A percentile compares a stretch with the other conserved stretches of the same genome.
Conservation (phyloP, 2,888 invertebrate genomes). For the Calameuta idolon region DNA sequence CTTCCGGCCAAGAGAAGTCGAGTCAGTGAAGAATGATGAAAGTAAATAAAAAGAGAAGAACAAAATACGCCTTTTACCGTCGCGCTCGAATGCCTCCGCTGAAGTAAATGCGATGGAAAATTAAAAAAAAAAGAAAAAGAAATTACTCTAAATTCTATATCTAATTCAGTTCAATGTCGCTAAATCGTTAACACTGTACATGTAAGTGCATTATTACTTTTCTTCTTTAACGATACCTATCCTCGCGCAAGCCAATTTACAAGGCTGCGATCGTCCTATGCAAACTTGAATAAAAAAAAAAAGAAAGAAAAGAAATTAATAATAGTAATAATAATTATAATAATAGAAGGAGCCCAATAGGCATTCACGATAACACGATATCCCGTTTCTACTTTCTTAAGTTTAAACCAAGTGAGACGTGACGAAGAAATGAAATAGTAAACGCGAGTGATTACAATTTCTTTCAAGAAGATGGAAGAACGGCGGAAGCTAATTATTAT, state of each 20-base stretch:
- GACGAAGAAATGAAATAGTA: not conserved
- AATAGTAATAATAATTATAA: not conserved
- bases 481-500: not conserved
- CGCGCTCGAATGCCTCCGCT: not conserved
- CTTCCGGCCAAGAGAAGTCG: not conserved
- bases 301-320: not conserved
- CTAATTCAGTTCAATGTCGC: constrained; percentile 36
- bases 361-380: not conserved
- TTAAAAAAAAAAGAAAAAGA: constrained; percentile 23
- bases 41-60: not conserved
- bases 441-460: not conserved
- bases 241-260: not conserved
- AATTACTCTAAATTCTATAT: constrained; percentile 10
- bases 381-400: not conserved
- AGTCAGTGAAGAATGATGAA: not conserved
- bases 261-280: not conserved
- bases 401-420: not conserved
- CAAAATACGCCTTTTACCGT: not conserved
- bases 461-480: not conserved
- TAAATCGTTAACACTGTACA: not conserved
- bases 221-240: not conserved
- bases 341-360: not conserved
- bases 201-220: not conserved
- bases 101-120: constrained; percentile 26
- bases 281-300: not conserved